Conservation (phyloP, 2,113 vertebrate species). For the Halichoeres trimaculatus region DNA sequence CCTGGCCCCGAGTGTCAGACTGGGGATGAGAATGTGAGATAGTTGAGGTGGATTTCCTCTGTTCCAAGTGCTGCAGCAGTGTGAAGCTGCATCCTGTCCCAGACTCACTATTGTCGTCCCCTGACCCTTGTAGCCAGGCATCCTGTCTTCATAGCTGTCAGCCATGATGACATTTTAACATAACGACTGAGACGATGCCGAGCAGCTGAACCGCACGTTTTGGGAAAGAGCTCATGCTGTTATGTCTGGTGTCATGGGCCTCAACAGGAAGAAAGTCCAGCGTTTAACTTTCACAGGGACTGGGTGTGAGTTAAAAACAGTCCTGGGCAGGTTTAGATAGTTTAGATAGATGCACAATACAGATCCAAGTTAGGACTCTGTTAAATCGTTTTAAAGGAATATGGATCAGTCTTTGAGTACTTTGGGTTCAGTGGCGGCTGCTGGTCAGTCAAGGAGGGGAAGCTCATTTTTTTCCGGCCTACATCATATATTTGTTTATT, state of each 20-base stretch:
- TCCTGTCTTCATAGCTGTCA: slow-evolving; percentile 55
- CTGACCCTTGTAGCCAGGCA: slow-evolving; percentile 11
- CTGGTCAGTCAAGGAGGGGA: too few species aligned
- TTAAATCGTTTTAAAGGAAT: background rate
- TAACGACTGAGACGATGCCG: background rate
- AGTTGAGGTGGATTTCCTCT: slow-evolving; percentile 70
- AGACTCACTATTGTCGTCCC: slow-evolving; percentile 57
- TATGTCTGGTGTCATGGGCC: background rate
- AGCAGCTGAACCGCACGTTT: background rate
- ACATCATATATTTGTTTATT: too few species aligned
- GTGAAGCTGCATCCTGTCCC: slow-evolving; percentile 78
- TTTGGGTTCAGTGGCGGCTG: too few species aligned
- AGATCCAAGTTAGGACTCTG: background rate
- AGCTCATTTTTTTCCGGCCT: too few species aligned
- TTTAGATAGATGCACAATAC: too few species aligned
- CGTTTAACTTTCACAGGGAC: background rate
- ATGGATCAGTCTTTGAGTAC: background rate
- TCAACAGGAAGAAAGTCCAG: background rate
- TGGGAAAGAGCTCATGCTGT: background rate
- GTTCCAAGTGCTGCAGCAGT: slow-evolving; percentile 17
- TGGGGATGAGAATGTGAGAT: slow-evolving; percentile 25
- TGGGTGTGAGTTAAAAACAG: too few species aligned
- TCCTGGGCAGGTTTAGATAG: too few species aligned
- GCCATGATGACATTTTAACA: background rate
- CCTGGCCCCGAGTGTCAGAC: slow-evolving; percentile 36